Evolutionary conservation across 2,797 vertebrate species (phyloP), one percentile per base, ranked within the genome.

Genomic region (Cephalopachus bancanus): DNA sequence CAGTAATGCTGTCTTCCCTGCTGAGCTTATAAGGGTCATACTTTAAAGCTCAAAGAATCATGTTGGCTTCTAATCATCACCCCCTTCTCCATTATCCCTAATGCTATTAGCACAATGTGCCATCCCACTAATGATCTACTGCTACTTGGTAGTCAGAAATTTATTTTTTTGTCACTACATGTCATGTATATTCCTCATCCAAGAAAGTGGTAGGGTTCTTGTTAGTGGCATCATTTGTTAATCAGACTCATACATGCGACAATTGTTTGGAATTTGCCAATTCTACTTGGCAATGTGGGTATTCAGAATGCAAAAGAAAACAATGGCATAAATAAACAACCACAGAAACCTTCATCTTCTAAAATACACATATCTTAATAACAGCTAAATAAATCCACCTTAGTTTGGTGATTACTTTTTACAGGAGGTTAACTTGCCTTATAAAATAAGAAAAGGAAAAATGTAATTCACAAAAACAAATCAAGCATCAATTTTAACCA

Each of bases 281-380:
- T 86, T 97, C 91, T n/a, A 95, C 85, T 93, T 2, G 0, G 80
- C 20, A 96, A 3, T 11, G 12, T 91, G 90, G 53, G 78, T 96
- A 96, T 95, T 98, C 92, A 94, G 83, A 97, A 96, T 59, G 89
- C 95, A 96, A 57, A 95, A 95, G 53, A 96, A 98, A 97, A 96
- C 55, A 93, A 94, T 92, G 74, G 93, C 96, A 93, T 57, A 75
- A 91, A 95, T 26, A 95, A 74, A 93, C 95, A 91, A 89, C 49
- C 93, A 86, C 1, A 80, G 81, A 92, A 91, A 2, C 7, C 7
- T 90, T 20, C 57, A 71, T 96, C 95, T 89, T 86, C 93, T 93
- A 89, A 94, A 91, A 92, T 91, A 96, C 69, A 76, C n/a, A 62
- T 95, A 96, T 97, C 53, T 98, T 97, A 84, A 95, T 91, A 89